Evolutionary conservation across 2,888 invertebrate genomes (phyloP), one percentile per base, ranked within the genome.

Genomic region (Labia minor): DNA sequence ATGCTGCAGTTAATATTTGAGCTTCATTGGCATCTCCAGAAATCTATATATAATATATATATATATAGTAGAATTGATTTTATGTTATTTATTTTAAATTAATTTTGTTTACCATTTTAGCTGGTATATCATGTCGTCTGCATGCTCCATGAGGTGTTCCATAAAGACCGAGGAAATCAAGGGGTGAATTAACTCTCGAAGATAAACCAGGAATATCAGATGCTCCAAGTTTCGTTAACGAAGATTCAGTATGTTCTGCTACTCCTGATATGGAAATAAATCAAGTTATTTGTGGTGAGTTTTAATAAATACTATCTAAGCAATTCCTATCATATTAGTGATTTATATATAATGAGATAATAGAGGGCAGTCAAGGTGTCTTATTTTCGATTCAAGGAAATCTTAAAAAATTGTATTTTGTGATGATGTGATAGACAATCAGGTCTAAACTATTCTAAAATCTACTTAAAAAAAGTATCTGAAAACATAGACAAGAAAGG

Each of bases 161-260:
- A 76, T 95, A 94, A 4, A 98, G 80, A 1, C 97, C 97, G 14
- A 98, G 83, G 78, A 94, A 98, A 74, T 93, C 87, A 71, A 97
- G 81, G 0, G 91, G 92, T 66, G 83, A 84, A 68, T 85, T 80
- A 0, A 91, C 87, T 65, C 94, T 81, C 61, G 85, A 85, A 19
- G 86, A 85, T 19, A 97, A 81, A 0, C 96, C 97, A 3, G 92
- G 92, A 73, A 98, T 95, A 76, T 95, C 90, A 71, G 70, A 67
- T 62, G 71, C 74, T 66, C 74, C 78, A 71, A 78, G 77, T 1
- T 75, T 72, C 67, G 80, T 78, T 11, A 70, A 68, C 1, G 71
- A 70, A 1, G 73, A 72, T 68, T 80, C 26, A 6, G 26, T 79
- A 69, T 80, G 79, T 75, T 83, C 81, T 14, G 87, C 87, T 21